Evolutionary conservation across 2,797 vertebrate species (phyloP).

Genomic region (Tokudaia muenninki): DNA sequence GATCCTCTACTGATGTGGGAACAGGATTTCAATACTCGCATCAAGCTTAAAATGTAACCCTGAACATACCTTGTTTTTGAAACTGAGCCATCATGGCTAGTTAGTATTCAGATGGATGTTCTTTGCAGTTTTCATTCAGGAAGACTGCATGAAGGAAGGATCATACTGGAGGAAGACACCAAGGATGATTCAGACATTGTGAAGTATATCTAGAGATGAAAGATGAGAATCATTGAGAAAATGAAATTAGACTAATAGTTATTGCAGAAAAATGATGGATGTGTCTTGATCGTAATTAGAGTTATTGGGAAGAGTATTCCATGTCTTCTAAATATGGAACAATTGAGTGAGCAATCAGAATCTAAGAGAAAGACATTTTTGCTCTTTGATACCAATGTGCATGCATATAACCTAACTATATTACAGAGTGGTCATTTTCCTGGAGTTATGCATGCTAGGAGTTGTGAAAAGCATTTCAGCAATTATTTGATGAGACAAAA

Average conservation of each 20-base stretch:
- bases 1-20: too few relatives aligned
- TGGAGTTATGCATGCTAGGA: not conserved
- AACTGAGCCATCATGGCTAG: not conserved
- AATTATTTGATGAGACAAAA: constrained; percentile 42
- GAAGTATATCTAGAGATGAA: not conserved
- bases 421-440: not conserved
- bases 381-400: not conserved
- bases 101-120: not conserved
- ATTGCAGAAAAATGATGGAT: not conserved
- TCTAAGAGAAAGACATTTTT: not conserved
- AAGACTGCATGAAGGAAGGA: not conserved
- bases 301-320: not conserved
- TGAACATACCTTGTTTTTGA: too few relatives aligned
- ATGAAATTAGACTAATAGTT: not conserved
- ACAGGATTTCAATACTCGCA: not conserved
- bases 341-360: not conserved
- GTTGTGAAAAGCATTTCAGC: not conserved
- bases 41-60: not conserved
- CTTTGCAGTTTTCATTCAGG: not conserved
- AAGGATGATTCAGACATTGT: not conserved
- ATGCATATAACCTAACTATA: not conserved
- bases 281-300: not conserved
- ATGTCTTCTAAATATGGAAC: not conserved
- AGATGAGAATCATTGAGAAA: not conserved
- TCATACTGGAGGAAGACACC: not conserved